Evolutionary conservation across 2,113 vertebrate species (phyloP).

Genomic region (Puntigrus tetrazona): DNA sequence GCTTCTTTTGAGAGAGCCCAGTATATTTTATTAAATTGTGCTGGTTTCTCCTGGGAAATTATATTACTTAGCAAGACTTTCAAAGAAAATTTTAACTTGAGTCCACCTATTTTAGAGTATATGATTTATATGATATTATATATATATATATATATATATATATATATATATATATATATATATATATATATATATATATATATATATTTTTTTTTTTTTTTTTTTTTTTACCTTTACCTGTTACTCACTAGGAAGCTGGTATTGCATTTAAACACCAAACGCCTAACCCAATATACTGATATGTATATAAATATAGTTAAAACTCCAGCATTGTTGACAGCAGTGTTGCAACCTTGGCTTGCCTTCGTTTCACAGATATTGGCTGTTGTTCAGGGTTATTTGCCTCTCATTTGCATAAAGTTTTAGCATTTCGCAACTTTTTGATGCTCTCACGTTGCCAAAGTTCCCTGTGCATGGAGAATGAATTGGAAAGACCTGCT

Average conservation of each 20-base stretch:
- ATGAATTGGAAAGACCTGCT: neutral
- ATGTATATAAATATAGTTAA: neutral
- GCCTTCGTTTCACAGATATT: neutral
- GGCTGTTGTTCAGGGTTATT: constrained; percentile 4
- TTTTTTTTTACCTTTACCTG: neutral
- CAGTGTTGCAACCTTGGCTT: neutral
- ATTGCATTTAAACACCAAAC: neutral
- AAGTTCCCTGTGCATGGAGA: neutral
- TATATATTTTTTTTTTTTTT: too few species aligned
- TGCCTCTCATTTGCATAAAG: neutral
- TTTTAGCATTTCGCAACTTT: neutral
- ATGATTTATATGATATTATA: too few species aligned
- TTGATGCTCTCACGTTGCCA: neutral
- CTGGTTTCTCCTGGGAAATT: too few species aligned
- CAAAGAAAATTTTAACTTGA: neutral
- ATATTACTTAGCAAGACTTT: too few species aligned
- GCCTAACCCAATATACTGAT: neutral
- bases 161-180: too few species aligned
- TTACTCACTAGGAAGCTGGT: neutral
- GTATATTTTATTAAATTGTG: too few species aligned
- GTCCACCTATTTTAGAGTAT: neutral
- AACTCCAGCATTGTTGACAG: neutral
- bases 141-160: too few species aligned
- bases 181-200: too few species aligned
- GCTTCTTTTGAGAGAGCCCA: too few species aligned